Conservation (phyloP, 2,797 vertebrate genomes). For the Nyctibius grandis region DNA sequence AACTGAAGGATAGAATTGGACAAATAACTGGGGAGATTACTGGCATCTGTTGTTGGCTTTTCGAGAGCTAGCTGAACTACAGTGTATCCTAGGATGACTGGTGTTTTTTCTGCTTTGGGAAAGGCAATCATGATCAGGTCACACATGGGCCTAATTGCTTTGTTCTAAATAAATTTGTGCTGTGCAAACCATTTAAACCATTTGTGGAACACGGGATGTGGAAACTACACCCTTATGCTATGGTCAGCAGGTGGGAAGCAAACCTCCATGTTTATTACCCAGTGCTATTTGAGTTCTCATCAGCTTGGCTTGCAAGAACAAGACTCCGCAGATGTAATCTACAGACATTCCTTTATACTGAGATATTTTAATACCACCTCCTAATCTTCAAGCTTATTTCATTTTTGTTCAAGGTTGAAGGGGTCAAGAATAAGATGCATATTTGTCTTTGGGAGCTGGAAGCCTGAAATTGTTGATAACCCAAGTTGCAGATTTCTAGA, state of each 20-base stretch:
- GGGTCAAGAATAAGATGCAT: not conserved
- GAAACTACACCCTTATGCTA: not conserved
- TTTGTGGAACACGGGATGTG: not conserved
- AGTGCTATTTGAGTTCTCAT: not conserved
- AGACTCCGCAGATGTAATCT: not conserved
- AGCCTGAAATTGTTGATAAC: not conserved
- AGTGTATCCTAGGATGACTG: not conserved
- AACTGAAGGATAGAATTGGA: not conserved
- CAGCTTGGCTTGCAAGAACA: not conserved
- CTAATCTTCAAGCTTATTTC: not conserved
- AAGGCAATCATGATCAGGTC: not conserved
- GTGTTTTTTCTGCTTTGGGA: not conserved
- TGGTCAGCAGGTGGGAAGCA: not conserved
- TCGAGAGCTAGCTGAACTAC: not conserved
- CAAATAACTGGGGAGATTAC: not conserved
- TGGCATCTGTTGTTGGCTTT: not conserved
- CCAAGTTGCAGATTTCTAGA: not conserved
- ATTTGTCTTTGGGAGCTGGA: not conserved
- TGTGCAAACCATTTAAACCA: not conserved
- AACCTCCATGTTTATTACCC: not conserved
- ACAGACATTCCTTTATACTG: not conserved
- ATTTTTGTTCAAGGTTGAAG: not conserved
- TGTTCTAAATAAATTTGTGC: not conserved
- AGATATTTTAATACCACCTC: not conserved
- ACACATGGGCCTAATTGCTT: not conserved